Evolutionary conservation across 2,888 invertebrate genomes (phyloP).

Genomic region (Ennomos fuscantarius): DNA sequence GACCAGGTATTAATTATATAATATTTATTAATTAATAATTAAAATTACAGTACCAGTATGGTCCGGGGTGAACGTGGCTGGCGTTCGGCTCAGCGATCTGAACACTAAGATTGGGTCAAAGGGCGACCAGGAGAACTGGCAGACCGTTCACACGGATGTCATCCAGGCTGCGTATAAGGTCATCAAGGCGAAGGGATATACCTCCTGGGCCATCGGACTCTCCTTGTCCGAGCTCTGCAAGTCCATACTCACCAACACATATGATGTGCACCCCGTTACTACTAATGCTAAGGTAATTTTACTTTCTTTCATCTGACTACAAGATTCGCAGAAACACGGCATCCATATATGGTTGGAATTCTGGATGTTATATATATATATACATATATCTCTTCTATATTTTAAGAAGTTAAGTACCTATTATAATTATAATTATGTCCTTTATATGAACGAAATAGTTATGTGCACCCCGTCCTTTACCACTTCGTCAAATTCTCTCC

Average conservation of each 20-base stretch:
- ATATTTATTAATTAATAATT: no score
- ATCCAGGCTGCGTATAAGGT: conserved; percentile 95
- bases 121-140: conserved; percentile 92
- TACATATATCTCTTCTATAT: no score
- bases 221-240: conserved; percentile 90
- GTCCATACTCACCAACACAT: conserved; percentile 89
- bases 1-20: no score
- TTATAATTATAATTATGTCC: no score
- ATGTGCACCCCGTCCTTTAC: no score
- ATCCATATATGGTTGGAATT: no score
- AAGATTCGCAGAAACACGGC: no score
- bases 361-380: no score
- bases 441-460: no score
- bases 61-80: conserved; percentile 97
- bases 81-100: conserved; percentile 92
- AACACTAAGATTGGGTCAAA: conserved; percentile 90
- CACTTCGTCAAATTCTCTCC: no score
- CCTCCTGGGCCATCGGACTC: conserved; percentile 95
- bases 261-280: conserved; percentile 91
- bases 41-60: conserved; percentile 91
- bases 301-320: not conserved
- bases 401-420: no score
- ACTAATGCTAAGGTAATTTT: conserved; percentile 88
- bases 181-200: conserved; percentile 95
- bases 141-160: conserved; percentile 90